Base-by-base conservation (phyloP, 2,113 vertebrate genomes). In the Calypte anna region DNA sequence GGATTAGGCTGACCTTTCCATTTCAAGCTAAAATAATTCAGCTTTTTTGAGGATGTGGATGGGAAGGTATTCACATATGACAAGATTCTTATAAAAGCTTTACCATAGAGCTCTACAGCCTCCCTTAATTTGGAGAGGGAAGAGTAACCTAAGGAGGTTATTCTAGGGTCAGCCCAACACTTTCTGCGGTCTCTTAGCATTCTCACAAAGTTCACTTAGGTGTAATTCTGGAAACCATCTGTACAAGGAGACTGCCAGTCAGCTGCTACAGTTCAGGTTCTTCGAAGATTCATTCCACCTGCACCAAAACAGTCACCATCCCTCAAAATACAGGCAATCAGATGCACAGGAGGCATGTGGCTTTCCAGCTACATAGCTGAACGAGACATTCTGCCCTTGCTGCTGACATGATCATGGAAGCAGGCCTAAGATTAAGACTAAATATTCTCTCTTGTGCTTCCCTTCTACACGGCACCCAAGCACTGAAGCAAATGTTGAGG, bases 181-280 rank as follows among this genome's bases (percentile, higher is more conserved):
- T 38, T 95, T 64, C 67, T 85, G 30, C 3, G 5, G 68, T 38
- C 55, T 85, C 75, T 76, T 53, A 79, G 91, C 62, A 50, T 79
- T 75, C 54, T 25, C 69, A 82, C 43, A 82, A 77, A 79, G 86
- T 86, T 90, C 43, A 75, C 93, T 82, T 80, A 90, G 75, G 80
- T 94, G 69, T 69, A 90, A 88, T 21, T 83, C 55, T 67, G 82
- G 63, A 64, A 95, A 63, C 82, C 85, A 88, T 91, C 79, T 94
- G 93, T 83, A 59, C 72, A 75, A 94, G 62, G 50, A 85, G 31
- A 93, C 72, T 83, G 33, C 59, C 9, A 73, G 72, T 76, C 75
- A 80, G 63, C 72, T 88, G 55, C 82, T 82, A 17, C 10, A 80
- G 68, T 58, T 79, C n/a, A 46, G 55, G 38, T 80, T 77, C 63